Evolutionary conservation across 1,140 invertebrate genomes (phyloP), one percentile per base, ranked within the genome.

Genomic region (Luehdorfia chinensis): DNA sequence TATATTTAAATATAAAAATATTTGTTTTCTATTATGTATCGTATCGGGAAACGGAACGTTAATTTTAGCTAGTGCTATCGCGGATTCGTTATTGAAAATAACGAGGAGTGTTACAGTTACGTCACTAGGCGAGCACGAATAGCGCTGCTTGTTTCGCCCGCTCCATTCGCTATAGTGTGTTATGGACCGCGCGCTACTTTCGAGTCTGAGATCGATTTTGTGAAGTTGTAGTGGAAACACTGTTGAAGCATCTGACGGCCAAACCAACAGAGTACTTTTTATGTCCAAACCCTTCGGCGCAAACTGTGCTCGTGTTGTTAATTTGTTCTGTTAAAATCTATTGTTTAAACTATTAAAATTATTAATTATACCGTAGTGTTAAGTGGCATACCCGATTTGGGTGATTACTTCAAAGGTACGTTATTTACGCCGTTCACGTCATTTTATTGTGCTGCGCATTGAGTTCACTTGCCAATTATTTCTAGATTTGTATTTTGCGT

Each of bases 201-300:
- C 57, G 68, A 57, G 59, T 63, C 62, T 55, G 68, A 84, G 77
- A 84, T 84, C 79, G 77, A 84, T 84, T 77, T 78, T 73, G 69
- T 76, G 66, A 73, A 72, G 64, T 50, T 31, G 39, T 43, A 56
- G 63, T 66, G 66, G 66, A 70, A 75, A 67, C 68, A 69, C 66
- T 69, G 63, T 74, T 72, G 66, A 65, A 73, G 66, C 73, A 67
- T 76, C 62, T 60, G 66, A 62, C 66, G 61, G 69, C 66, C 66
- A 71, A n/a, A n/a, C n/a, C n/a, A n/a, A n/a, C n/a, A n/a, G n/a
- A n/a, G n/a, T n/a, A n/a, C n/a, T n/a, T n/a, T n/a, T n/a, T n/a
- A n/a, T n/a, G n/a, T n/a, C n/a, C n/a, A n/a, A 77, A 69, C 66
- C 62, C 63, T 65, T 63, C 39, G 56, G 47, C 47, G 59, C 58